Percentiles rank a stretch among this genome's conserved stretches.
Conservation (phyloP, 2,797 vertebrate species). For the Rachycentron canadum region DNA sequence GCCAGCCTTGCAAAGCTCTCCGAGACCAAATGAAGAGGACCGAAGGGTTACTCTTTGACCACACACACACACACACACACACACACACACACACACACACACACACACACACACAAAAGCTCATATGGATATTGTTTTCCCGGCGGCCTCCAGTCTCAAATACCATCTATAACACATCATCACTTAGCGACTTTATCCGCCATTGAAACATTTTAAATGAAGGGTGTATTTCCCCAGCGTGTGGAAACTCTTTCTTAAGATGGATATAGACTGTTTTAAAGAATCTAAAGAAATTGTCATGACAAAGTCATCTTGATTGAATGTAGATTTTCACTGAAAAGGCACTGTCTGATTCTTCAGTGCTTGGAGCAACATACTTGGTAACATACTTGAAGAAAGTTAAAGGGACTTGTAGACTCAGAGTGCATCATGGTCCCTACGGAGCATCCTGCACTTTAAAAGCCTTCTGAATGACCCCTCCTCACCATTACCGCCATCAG, state of each 20-base stretch:
- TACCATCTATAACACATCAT: slow-evolving; percentile 48
- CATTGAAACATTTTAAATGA: slow-evolving; percentile 38
- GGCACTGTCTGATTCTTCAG: slow-evolving; percentile 43
- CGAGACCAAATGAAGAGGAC: slow-evolving; percentile 77
- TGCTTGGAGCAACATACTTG: slow-evolving; percentile 56
- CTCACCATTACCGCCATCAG: slow-evolving; percentile 55
- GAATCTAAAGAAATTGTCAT: slow-evolving; percentile 41
- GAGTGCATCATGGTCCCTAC: slow-evolving; percentile 53
- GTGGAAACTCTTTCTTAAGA: slow-evolving; percentile 36
- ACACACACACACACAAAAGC: slow-evolving; percentile 34
- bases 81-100: slow-evolving; percentile 35
- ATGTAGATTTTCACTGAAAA: slow-evolving; percentile 75
- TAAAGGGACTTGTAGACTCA: slow-evolving; percentile 45
- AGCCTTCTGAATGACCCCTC: slow-evolving; percentile 61
- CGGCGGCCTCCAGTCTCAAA: slow-evolving; percentile 24
- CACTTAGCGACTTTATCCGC: slow-evolving; percentile 48
- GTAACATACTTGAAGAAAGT: slow-evolving; percentile 62
- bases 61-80: slow-evolving; percentile 31
- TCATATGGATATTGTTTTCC: slow-evolving; percentile 50
- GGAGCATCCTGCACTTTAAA: slow-evolving; percentile 73
- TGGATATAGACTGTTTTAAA: slow-evolving; percentile 51
- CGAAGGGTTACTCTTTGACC: slow-evolving; percentile 51
- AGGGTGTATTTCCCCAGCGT: slow-evolving; percentile 31
- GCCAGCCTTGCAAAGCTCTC: slow-evolving; percentile 88
- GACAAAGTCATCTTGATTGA: slow-evolving; percentile 64